Evolutionary conservation across 2,888 invertebrate species (phyloP), one percentile per base, ranked within the genome.

Genomic region (Apamea monoglypha): DNA sequence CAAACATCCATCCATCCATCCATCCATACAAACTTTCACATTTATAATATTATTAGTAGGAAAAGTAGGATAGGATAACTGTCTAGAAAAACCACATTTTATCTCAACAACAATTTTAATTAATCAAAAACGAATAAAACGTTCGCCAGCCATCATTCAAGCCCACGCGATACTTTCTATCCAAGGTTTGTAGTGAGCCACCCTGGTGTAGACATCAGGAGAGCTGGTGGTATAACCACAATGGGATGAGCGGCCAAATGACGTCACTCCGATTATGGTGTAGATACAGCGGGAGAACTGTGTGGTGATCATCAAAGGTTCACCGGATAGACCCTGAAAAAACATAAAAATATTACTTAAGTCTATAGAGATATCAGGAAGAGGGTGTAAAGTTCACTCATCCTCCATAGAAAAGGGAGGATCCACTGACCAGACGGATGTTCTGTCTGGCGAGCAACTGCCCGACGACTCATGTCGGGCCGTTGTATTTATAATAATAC

Each of bases 141-240:
- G 18, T 18, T 18, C 29, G 1, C 6, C 56, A 25, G 47, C 1
- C 29, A 12, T 3, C 10, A 18, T 29, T 81, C 40, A 81, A 44
- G 68, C 73, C 86, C 82, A 82, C 16, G 81, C 82, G 0, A 86
- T 25, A 12, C 82, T 82, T 5, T 82, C 82, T 16, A 82, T 82
- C 82, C 82, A 82, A 4, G 82, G 68, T n/a, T 81, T 82, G 63
- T 86, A 82, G 21, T 69, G 8, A 10, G 86, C 82, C 4, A 82
- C 82, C 36, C 82, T 74, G 25, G 82, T 86, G 69, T 16, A 82
- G 0, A 81, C 18, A n/a, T 53, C 63, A 25, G 82, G 81, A 14
- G 1, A n/a, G 25, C 3, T 67, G n/a, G 3, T 1, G 0, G 7
- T 8, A 5, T 25, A 1, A 10, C 67, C 14, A 47, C 76, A 74